Percentiles rank a stretch among this genome's conserved stretches.
Conservation (phyloP, 2,113 vertebrate genomes). For the Elgaria multicarinata region DNA sequence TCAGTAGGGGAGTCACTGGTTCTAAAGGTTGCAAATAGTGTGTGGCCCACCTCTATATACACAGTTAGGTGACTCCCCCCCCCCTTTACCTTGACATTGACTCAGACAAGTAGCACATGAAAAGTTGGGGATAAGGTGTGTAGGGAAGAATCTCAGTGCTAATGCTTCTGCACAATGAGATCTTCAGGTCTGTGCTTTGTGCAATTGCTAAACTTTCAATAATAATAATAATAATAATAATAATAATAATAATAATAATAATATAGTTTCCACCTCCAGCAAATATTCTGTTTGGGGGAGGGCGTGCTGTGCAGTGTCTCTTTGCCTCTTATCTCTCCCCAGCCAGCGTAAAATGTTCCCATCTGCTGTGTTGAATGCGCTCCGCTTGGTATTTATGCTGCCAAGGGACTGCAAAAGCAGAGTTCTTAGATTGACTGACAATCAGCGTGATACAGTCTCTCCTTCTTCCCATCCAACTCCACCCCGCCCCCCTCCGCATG, state of each 20-base stretch:
- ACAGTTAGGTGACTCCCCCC: not conserved
- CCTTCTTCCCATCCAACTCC: not conserved
- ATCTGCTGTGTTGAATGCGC: not conserved
- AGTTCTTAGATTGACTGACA: conserved; percentile 44
- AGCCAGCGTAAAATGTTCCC: not conserved
- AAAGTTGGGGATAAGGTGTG: not conserved
- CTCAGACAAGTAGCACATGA: not conserved
- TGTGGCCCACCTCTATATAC: not conserved
- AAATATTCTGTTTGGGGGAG: not conserved
- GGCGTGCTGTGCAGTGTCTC: too few relatives aligned
- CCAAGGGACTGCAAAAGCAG: not conserved
- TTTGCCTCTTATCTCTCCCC: conserved; percentile 18
- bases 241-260: too few relatives aligned
- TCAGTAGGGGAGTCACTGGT: not conserved
- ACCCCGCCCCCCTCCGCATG: too few relatives aligned
- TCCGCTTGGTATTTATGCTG: not conserved
- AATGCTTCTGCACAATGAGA: not conserved
- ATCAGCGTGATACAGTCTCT: conserved; percentile 34
- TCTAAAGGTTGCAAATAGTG: not conserved
- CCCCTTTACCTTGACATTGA: not conserved
- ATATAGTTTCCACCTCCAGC: not conserved
- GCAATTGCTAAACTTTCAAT: not conserved
- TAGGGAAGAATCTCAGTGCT: too few relatives aligned
- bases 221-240: too few relatives aligned
- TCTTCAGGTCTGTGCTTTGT: not conserved